Base-by-base conservation (phyloP, 2,113 vertebrate species). In the Mionectes macconnelli region DNA sequence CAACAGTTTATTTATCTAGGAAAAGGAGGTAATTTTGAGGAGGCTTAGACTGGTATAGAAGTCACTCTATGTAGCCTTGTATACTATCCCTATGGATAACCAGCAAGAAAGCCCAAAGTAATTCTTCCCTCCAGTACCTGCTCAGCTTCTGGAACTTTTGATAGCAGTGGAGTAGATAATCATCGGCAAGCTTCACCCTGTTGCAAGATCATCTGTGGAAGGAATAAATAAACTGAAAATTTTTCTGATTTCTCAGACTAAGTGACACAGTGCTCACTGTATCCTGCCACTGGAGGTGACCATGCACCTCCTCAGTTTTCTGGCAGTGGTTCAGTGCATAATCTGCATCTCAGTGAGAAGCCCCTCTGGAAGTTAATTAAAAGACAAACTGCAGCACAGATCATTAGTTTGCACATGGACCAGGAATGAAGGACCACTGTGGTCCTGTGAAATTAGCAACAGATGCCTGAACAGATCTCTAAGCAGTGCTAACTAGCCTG, bases 291-390 rank as follows among this genome's bases (percentile, higher is more conserved):
- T 13, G 82, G n/a, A 88, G 39, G 39, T 8, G 5, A 84, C 52
- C 35, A 21, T 18, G 35, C 21, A 62, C 9, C 31, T 81, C 55
- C 83, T 87, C 79, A 39, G 39, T 70, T 68, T 49, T 89, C 75
- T 76, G n/a, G 60, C 69, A 88, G 53, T 68, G 75, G 77, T 50
- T 92, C 25, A 70, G 47, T 80, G 87, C 59, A 67, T 84, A 90
- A 95, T 87, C 59, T 91, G 64, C 45, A 76, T 69, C 30, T 91
- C 77, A 56, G 72, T 59, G 53, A 94, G 79, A 35, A 74, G 28
- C 10, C 66, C 60, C 68, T 79, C 76, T 95, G 52, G 84, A 95
- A 90, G 62, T 84, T 90, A 95, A 97, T 90, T 96, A 96, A 94
- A 93, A 97, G 89, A 78, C 44, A 86, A 92, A 90, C 79, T 92